Conservation (phyloP, 2,888 invertebrate genomes). For the Drosophila mayaguana region DNA sequence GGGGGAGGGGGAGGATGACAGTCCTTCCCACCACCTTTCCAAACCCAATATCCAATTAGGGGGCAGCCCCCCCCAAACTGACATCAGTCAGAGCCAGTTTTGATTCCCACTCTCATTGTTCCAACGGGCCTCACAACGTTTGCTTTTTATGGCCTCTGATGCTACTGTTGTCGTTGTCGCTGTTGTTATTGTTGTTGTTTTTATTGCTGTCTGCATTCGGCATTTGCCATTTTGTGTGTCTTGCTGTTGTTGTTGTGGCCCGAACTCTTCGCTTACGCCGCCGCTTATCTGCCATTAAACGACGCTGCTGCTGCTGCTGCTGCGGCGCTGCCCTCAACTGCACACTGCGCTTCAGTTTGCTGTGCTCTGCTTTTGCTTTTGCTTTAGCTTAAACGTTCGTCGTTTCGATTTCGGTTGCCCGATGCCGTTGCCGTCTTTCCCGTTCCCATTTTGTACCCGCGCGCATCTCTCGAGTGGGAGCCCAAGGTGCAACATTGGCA, state of each 20-base stretch:
- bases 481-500: constrained; percentile 73
- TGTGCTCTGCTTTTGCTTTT: constrained; percentile 32
- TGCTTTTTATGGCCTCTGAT: constrained; percentile 57
- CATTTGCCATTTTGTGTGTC: constrained; percentile 54
- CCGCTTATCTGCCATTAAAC: constrained; percentile 59
- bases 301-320: constrained; percentile 24
- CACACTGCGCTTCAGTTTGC: constrained; percentile 12
- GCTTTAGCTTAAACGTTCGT: constrained; percentile 41
- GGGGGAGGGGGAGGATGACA: neutral
- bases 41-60: constrained; percentile 58
- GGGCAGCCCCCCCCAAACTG: constrained; percentile 50
- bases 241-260: constrained; percentile 18
- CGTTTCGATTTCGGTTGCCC: constrained; percentile 63
- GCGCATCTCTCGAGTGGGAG: constrained; percentile 50
- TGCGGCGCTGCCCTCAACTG: constrained; percentile 12
- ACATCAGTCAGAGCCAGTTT: constrained; percentile 62
- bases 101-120: constrained; percentile 56
- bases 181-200: constrained; percentile 7
- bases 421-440: constrained; percentile 32
- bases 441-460: constrained; percentile 51
- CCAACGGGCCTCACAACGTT: constrained; percentile 42
- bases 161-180: constrained; percentile 26
- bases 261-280: constrained; percentile 54
- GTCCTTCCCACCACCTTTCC: constrained; percentile 7
- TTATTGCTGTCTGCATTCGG: constrained; percentile 54